Base-by-base conservation (phyloP, 2,113 vertebrate species). In the Lepus timidus region DNA sequence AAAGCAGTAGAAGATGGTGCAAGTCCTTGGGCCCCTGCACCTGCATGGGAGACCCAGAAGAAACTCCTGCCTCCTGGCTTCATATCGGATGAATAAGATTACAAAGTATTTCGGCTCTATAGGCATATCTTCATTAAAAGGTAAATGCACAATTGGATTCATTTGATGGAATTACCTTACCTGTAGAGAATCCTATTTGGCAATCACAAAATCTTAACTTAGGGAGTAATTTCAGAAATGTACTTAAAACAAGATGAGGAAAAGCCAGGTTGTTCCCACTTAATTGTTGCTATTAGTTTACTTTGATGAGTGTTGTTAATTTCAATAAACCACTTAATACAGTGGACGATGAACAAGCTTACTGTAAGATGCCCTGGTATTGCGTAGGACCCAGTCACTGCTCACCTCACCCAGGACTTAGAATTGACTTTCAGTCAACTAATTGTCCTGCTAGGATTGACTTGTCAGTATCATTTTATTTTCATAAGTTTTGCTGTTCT, bases 41-140 rank as follows among this genome's bases (percentile, higher is more conserved):
- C 39, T 39, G 39, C 39, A 39, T 39, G 39, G 4, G 39, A 39
- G 39, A 39, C 39, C 39, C 39, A 39, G 39, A 39, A 39, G 39
- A 39, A 39, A 39, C 39, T 39, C 39, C 39, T 39, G 39, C 1
- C 39, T 39, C 39, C 39, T 39, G 39, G 39, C 39, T 39, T 39
- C 39, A 39, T 4, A 39, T 39, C 39, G 4, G 39, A 39, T 39
- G 39, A 39, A 39, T 39, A 39, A 39, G 39, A 39, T 39, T 39
- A 39, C 39, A 64, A 94, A 96, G 58, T 78, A 91, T 90, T 85
- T 85, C 51, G 82, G 84, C 8, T 65, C 62, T 79, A 9, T 70
- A n/a, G 62, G 25, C 51, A 96, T 25, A 81, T 88, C 52, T 81
- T 92, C 82, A 88, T 90, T 65, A 85, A 85, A 83, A 95, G 91